Evolutionary conservation across 2,888 invertebrate genomes (phyloP), one percentile per base, ranked within the genome.

Genomic region (Oscheius sp.): DNA sequence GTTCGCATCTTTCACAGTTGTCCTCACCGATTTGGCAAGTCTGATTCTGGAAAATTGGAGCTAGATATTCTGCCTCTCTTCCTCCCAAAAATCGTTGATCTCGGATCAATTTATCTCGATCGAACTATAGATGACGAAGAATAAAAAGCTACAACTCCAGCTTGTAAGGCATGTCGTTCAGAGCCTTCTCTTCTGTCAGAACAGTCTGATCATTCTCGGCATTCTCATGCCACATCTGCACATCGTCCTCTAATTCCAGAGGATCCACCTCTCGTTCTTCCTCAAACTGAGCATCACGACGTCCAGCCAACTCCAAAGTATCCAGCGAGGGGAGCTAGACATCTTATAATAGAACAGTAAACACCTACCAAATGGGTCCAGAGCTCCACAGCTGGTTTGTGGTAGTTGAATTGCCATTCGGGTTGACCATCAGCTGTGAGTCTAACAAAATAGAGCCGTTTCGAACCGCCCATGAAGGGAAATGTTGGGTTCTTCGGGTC

Each of bases 21-120:
- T 55, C 83, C 79, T 5, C 77, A 79, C 70, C 29, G 74, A 2
- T 21, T 35, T 42, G 63, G 32, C 4, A 42, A 11, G 55, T 21
- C 51, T 51, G 4, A 50, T 35, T 66, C 63, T 42, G 57, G 51
- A 37, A 62, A 57, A 21, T 32, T 73, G 32, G 74, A 82, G 78
- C 65, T 83, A 35, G 81, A 81, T 47, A 74, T 83, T 29, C 74
- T 83, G 3, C 83, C 83, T 1, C 58, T 81, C 3, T 80, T 80
- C 55, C 70, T 83, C 21, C 83, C 83, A 9, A 70, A 74, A 2
- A 78, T 80, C 21, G 76, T 80, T 29, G 70, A 74, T 55, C 70
- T 83, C 21, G 83, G 83, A 1, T 79, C 77, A 33, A 79, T 83
- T 66, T 83, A 80, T 53, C 74, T 83, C 50, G 83, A 83, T 70